These are phyloP conservation scores for Chrysochloris asiatica DNA, from an alignment of 2,113 vertebrate species.

Conservation along the genomic window DNA sequence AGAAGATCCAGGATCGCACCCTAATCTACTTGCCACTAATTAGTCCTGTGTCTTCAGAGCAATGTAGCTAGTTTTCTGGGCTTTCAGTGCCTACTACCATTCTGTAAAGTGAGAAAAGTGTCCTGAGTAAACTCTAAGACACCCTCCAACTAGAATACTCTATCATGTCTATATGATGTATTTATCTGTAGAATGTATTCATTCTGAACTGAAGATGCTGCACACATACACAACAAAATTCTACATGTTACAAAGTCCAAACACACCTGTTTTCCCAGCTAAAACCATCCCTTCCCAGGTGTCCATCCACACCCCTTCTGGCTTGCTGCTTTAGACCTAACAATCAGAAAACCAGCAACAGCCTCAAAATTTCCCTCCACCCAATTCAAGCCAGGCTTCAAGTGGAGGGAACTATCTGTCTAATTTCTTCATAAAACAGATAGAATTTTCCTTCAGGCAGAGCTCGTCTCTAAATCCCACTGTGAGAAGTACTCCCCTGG, in stretches of 20 bases:
- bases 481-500: slow-evolving; percentile 50
- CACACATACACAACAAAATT: background rate
- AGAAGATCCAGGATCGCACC: background rate
- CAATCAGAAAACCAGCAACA: background rate
- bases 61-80: background rate
- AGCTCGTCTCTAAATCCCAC: slow-evolving; percentile 1
- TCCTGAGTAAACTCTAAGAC: background rate
- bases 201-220: background rate
- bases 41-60: background rate
- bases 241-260: background rate
- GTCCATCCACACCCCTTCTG: background rate
- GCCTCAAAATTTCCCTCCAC: slow-evolving; percentile 5
- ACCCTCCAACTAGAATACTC: background rate
- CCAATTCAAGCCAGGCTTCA: slow-evolving; percentile 5
- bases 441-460: slow-evolving; percentile 24
- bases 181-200: background rate
- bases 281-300: background rate
- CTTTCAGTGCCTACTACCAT: background rate
- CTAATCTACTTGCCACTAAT: background rate
- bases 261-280: background rate
- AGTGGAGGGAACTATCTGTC: background rate
- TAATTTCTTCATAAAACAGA: background rate
- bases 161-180: background rate
- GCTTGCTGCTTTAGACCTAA: background rate
- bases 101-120: background rate